phyloP scores from a whole-genome alignment of 2,113 vertebrate species.

The Glaucomys volans region DNA sequence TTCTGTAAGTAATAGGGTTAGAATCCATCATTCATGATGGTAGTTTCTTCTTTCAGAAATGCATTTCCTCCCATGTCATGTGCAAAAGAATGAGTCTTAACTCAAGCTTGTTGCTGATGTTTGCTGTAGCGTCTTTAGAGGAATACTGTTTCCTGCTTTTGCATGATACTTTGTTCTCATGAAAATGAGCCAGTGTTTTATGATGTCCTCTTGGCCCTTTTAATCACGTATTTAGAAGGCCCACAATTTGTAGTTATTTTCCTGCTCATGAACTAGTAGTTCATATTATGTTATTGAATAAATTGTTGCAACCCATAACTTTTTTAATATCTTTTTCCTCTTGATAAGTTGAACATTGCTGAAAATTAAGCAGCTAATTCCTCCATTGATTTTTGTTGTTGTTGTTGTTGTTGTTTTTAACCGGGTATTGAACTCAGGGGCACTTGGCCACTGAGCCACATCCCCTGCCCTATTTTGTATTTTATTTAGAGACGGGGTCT shows the following conservation, averaged over 20 bases:
- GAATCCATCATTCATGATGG: not conserved
- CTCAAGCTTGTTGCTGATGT: not conserved
- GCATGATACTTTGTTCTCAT: constrained; percentile 24
- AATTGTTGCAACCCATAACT: not conserved
- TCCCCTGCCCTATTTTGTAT: too few species aligned
- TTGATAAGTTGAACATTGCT: not conserved
- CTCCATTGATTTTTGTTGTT: too few species aligned
- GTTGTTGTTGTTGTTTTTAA: too few species aligned
- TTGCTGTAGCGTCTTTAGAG: not conserved
- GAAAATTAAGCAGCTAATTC: not conserved
- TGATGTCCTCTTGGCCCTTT: not conserved
- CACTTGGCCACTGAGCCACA: too few species aligned
- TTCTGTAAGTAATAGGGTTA: constrained; percentile 37
- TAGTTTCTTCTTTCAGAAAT: constrained; percentile 33
- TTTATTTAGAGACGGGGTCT: too few species aligned
- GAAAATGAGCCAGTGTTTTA: not conserved
- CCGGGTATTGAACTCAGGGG: too few species aligned
- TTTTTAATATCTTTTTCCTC: not conserved
- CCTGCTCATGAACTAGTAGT: not conserved
- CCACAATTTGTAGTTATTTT: not conserved
- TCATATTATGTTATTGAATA: not conserved
- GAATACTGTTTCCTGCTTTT: constrained; percentile 38
- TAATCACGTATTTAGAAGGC: not conserved
- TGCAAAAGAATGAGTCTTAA: not conserved
- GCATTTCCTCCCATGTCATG: constrained; percentile 15